Base-by-base conservation (phyloP, 2,888 invertebrate genomes). In the Cryptosula pallasiana region DNA sequence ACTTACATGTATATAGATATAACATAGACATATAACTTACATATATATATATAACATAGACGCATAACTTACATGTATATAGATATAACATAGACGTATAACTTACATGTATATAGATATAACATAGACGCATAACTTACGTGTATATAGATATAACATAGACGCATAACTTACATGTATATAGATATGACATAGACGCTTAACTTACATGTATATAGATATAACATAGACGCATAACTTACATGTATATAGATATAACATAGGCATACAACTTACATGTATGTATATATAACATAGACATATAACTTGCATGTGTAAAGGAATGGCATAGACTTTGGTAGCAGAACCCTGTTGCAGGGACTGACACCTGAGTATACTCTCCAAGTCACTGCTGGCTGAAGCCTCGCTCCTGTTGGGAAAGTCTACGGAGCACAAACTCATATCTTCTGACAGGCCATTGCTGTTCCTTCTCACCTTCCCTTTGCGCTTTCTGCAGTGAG, bases 341-440 rank as follows among this genome's bases (percentile, higher is more conserved):
- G 25, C 63, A 27, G 32, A 20, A 32, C 9, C 27, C 34, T 63
- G 63, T 25, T 55, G 55, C 63, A 63, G 32, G 13, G 63, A 63
- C 20, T 20, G 9, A n/a, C 63, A 20, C 2, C 63, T 2, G 2
- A 63, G 63, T 16, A 63, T 32, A 34, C 63, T 63, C 25, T 63
- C 63, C 2, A 63, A n/a, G 32, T 63, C 63, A 32, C 63, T 63
- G n/a, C 32, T 16, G 9, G 63, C 63, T 63, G 63, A 63, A 16
- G 63, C 63, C 34, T 63, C 63, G n/a, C 63, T 63, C 27, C 63
- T 27, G 34, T 63, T 63, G 5, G 63, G 63, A 32, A 63, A 63
- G n/a, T 63, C 63, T 29, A 63, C 63, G 13, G 63, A 63, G 13
- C 13, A 13, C 9, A 63, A n/a, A 32, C 63, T 63, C 63, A 63